Evolutionary conservation across 2,888 invertebrate species (phyloP), one percentile per base, ranked within the genome.

Genomic region (Spodoptera exigua): DNA sequence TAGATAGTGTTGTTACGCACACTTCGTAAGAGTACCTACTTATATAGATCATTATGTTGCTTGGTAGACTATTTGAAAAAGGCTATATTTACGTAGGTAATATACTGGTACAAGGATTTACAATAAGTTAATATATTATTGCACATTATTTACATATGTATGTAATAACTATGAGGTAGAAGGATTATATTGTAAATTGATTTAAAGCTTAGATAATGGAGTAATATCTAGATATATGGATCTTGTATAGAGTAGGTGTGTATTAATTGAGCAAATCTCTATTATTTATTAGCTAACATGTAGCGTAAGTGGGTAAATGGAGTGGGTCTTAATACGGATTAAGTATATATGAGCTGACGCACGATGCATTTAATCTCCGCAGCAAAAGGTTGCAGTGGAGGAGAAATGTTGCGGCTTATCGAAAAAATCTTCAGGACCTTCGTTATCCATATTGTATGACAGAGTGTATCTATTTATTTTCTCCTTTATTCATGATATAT

Each of bases 11-110:
- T 53, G 40, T 60, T 44, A 61, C 53, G 60, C 65, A 72, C 59
- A 61, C 45, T 70, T 67, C 75, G 51, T 58, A 68, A 64, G 61
- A 68, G 49, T 74, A 74, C 40, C 55, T 76, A 76, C 57, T 62
- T 74, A 65, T 32, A 57, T 69, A 73, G 61, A 68, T 47, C 39
- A 48, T 67, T 46, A 65, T 49, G 52, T 34, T 61, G 21, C 41
- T 44, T 56, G 61, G 43, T 61, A 58, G 39, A 55, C 56, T 62
- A 60, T 59, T 55, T 61, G 45, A 56, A 70, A 58, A 59, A 68
- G 57, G 49, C 57, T 66, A 60, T 46, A 54, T 51, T 27, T 67
- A 27, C 27, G 27, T 67, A 65, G 34, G 35, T 67, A 43, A 44
- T 62, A 52, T 60, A 45, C 10, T 48, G 51, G 49, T 67, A 67